Percentiles rank a stretch among this genome's conserved stretches.
phyloP scores from a whole-genome alignment of 2,888 invertebrate species.

The Graphium colonna region DNA sequence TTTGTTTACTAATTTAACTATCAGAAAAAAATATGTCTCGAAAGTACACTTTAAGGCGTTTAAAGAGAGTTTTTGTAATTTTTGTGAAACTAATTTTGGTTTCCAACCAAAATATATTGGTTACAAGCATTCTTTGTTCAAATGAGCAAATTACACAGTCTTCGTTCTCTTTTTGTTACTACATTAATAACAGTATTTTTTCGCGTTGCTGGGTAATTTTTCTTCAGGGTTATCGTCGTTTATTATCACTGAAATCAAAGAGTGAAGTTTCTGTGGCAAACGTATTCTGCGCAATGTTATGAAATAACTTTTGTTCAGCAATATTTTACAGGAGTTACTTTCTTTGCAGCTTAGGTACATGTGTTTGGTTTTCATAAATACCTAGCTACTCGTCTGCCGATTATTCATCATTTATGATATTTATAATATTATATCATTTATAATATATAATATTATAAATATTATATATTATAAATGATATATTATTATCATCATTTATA shows the following conservation, averaged over 20 bases:
- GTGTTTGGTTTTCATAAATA: neutral
- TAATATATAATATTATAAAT: neutral
- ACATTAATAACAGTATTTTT: neutral
- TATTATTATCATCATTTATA: too few species aligned
- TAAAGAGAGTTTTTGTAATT: too few species aligned
- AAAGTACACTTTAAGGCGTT: too few species aligned
- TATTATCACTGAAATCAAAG: neutral
- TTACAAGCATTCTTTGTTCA: too few species aligned
- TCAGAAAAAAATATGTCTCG: too few species aligned
- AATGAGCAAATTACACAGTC: too few species aligned
- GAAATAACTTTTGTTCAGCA: neutral
- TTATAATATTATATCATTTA: neutral
- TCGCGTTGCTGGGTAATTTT: neutral
- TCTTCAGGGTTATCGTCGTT: neutral
- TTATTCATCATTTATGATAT: neutral
- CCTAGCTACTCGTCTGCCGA: neutral
- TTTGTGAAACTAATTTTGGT: too few species aligned
- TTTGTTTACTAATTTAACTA: too few species aligned
- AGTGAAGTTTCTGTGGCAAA: neutral
- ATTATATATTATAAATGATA: too few species aligned
- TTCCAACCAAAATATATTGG: too few species aligned
- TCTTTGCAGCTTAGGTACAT: neutral
- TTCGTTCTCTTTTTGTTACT: conserved; percentile 24
- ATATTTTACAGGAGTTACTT: neutral
- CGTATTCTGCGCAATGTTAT: neutral